A percentile compares a stretch with the other conserved stretches of the same genome.
These are phyloP conservation scores for Carassius auratus DNA, from an alignment of 2,113 vertebrate species.

Conservation along the genomic window DNA sequence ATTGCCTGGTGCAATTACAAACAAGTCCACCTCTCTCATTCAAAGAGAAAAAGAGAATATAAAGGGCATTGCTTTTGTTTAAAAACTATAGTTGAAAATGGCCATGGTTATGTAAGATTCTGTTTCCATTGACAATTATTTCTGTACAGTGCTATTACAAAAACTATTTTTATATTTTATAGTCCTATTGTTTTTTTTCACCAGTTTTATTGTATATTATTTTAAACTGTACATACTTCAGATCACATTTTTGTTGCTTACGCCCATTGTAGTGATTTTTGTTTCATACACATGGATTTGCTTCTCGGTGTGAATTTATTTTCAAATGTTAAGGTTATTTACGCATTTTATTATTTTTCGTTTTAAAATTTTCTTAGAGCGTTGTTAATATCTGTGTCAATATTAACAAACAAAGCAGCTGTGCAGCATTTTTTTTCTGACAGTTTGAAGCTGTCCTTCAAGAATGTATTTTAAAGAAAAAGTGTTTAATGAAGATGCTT, in stretches of 20 bases:
- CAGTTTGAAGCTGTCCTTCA: conserved; percentile 34
- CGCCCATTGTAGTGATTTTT: conserved; percentile 4
- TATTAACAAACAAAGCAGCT: conserved; percentile 20
- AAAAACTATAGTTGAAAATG: conserved; percentile 31
- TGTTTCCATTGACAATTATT: conserved; percentile 30
- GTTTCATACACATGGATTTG: background rate
- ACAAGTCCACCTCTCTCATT: conserved; percentile 39
- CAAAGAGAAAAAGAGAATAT: conserved; percentile 35
- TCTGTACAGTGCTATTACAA: conserved; percentile 58
- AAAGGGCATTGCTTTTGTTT: conserved; percentile 31
- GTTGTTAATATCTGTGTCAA: conserved; percentile 11
- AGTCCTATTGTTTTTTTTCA: conserved; percentile 36
- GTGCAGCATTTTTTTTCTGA: conserved; percentile 14
- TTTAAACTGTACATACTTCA: conserved; percentile 58
- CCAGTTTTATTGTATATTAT: conserved; percentile 40
- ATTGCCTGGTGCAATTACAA: conserved; percentile 69
- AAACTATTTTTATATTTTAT: conserved; percentile 62
- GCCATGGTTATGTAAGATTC: conserved; percentile 10
- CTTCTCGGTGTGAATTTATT: background rate
- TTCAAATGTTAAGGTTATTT: background rate
- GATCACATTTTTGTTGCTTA: conserved; percentile 36
- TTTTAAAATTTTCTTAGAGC: no score
- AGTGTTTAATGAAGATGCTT: conserved; percentile 20
- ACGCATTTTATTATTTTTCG: background rate
- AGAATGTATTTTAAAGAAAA: conserved; percentile 16